phyloP scores from a whole-genome alignment of 2,888 invertebrate genomes.

The Punctoribates punctum region DNA sequence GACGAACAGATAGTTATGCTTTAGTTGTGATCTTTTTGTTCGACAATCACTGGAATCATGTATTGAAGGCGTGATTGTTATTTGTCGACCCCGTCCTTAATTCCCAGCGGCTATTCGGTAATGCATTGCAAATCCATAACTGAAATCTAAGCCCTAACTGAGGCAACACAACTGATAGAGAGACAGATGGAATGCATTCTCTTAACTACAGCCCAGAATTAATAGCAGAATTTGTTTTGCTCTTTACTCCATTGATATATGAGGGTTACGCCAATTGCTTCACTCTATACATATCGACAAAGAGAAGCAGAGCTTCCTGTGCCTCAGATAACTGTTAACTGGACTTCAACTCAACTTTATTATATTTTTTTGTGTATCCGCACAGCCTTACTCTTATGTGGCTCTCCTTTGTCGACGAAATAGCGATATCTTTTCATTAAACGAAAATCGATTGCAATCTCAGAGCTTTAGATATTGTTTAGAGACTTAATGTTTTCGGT shows the following conservation, averaged over 20 bases:
- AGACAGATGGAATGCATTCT: conserved; percentile 16
- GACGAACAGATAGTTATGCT: conserved; percentile 21
- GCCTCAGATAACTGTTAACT: conserved; percentile 25
- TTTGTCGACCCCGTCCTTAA: neutral
- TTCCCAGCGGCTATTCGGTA: conserved; percentile 30
- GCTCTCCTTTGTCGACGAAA: neutral
- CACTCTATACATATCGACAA: neutral
- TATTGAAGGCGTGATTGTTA: conserved; percentile 30
- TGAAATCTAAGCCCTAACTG: conserved; percentile 24
- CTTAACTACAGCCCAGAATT: conserved; percentile 23
- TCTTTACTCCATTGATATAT: conserved; percentile 15
- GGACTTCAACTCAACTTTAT: conserved; percentile 3
- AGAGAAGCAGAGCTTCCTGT: conserved; percentile 6
- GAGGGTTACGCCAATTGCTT: conserved; percentile 29
- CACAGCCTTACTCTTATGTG: neutral
- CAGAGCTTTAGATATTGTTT: conserved; percentile 6
- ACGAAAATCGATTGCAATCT: conserved; percentile 16
- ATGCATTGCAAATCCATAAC: conserved; percentile 36
- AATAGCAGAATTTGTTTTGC: conserved; percentile 35
- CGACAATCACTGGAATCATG: conserved; percentile 21
- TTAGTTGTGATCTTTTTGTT: neutral
- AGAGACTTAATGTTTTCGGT: neutral
- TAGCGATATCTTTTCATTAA: conserved; percentile 11
- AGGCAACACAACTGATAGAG: conserved; percentile 11
- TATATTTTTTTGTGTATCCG: neutral